Evolutionary conservation across 2,797 vertebrate genomes (phyloP).

Genomic region (Cyclura pinguis): DNA sequence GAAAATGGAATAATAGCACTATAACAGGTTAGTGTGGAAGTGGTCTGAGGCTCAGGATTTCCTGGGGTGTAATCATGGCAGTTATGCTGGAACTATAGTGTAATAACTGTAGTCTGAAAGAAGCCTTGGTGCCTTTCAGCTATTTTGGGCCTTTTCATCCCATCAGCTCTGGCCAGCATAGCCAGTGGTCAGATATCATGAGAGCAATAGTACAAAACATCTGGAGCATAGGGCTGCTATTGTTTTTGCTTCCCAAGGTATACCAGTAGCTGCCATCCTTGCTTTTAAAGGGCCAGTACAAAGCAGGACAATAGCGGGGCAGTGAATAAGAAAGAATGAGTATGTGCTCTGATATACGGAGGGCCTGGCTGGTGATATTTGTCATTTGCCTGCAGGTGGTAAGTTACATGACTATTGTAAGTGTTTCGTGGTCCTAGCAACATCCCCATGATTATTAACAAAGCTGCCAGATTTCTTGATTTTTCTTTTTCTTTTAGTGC

Average conservation of each 20-base stretch:
- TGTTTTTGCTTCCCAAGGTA: too few relatives aligned
- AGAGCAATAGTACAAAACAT: background rate
- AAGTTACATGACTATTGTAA: background rate
- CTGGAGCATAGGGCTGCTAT: background rate
- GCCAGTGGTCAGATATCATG: background rate
- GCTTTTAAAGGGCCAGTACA: background rate
- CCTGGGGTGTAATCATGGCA: too few relatives aligned
- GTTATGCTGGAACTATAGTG: too few relatives aligned
- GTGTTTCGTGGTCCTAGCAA: constrained; percentile 26
- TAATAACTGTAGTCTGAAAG: too few relatives aligned
- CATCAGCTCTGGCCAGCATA: background rate
- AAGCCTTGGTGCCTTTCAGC: background rate
- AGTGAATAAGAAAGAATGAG: background rate
- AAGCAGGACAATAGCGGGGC: background rate
- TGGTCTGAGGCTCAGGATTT: too few relatives aligned
- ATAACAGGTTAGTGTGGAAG: too few relatives aligned
- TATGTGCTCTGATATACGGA: background rate
- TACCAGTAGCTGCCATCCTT: background rate
- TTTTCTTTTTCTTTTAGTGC: constrained; percentile 15
- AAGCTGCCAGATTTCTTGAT: constrained; percentile 25
- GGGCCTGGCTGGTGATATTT: background rate
- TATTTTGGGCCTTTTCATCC: background rate
- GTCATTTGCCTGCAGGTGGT: background rate
- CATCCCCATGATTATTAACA: background rate
- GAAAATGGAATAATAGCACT: too few relatives aligned